A percentile compares a stretch with the other conserved stretches of the same genome.
These are phyloP conservation scores for Urocyon cinereoargenteus DNA, from an alignment of 2,797 vertebrate species.

Conservation along the genomic window DNA sequence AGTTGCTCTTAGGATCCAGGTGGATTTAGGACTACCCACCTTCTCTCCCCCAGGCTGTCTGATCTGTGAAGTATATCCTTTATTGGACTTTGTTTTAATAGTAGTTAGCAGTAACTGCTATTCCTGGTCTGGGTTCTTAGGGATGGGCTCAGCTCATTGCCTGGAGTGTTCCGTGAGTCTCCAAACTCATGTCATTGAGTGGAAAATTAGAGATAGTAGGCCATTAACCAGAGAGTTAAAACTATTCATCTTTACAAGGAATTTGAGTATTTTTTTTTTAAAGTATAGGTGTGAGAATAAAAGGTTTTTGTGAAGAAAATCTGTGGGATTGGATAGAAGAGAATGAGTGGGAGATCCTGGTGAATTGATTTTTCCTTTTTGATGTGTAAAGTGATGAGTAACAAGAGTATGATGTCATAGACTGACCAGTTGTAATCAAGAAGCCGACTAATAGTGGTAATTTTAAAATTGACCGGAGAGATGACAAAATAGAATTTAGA, in stretches of 20 bases:
- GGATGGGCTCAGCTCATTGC: not conserved
- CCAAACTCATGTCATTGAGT: not conserved
- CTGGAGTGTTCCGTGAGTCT: not conserved
- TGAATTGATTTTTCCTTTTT: not conserved
- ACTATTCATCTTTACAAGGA: not conserved
- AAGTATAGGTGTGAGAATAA: not conserved
- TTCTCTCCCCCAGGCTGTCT: not conserved
- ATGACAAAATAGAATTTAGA: not conserved
- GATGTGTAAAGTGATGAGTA: not conserved
- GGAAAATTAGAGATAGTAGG: slow-evolving; percentile 13
- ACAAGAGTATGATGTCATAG: not conserved
- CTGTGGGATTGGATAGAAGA: not conserved
- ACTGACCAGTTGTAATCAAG: slow-evolving; percentile 25
- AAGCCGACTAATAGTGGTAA: not conserved
- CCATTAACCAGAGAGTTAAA: not conserved
- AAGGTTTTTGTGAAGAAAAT: not conserved
- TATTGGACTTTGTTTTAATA: not conserved
- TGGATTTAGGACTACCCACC: not conserved
- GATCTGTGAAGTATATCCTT: not conserved
- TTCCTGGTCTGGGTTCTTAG: not conserved
- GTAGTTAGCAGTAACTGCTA: not conserved
- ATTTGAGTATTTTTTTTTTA: slow-evolving; percentile 21
- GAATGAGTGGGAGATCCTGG: not conserved
- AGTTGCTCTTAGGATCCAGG: not conserved
- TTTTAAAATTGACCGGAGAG: slow-evolving; percentile 7